Conservation (phyloP, 2,888 invertebrate species). For the Axea sp. region DNA sequence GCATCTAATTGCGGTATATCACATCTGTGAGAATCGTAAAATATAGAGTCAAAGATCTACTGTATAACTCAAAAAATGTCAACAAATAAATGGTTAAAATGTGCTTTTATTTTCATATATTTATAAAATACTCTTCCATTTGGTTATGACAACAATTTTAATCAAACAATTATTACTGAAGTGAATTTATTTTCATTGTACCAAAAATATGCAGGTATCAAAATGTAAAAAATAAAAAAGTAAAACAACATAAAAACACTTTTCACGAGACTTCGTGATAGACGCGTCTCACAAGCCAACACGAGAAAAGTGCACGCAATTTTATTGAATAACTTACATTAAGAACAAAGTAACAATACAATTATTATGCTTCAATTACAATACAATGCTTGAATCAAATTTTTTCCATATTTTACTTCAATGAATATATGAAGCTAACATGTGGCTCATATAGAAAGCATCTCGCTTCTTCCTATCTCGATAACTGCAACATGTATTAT, state of each 20-base stretch:
- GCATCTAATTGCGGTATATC: too few species aligned
- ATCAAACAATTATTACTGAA: too few species aligned
- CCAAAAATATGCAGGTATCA: background rate
- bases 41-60: too few species aligned
- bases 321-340: conserved; percentile 32
- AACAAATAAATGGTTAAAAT: too few species aligned
- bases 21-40: too few species aligned
- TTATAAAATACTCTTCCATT: too few species aligned
- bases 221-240: background rate
- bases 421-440: conserved; percentile 41
- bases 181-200: background rate
- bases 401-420: conserved; percentile 12
- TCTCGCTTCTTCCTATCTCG: conserved; percentile 57
- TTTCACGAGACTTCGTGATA: conserved; percentile 38
- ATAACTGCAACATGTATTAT: conserved; percentile 57
- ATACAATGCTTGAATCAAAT: conserved; percentile 31
- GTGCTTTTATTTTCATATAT: too few species aligned
- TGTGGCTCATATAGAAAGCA: conserved; percentile 50
- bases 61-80: too few species aligned
- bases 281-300: conserved; percentile 45
- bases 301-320: conserved; percentile 61
- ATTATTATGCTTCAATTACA: conserved; percentile 52
- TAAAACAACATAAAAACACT: conserved; percentile 18
- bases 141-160: too few species aligned
- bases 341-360: conserved; percentile 44